Evolutionary conservation across 2,888 invertebrate species (phyloP), one percentile per base, ranked within the genome.

Genomic region (Orthosia incerta): DNA sequence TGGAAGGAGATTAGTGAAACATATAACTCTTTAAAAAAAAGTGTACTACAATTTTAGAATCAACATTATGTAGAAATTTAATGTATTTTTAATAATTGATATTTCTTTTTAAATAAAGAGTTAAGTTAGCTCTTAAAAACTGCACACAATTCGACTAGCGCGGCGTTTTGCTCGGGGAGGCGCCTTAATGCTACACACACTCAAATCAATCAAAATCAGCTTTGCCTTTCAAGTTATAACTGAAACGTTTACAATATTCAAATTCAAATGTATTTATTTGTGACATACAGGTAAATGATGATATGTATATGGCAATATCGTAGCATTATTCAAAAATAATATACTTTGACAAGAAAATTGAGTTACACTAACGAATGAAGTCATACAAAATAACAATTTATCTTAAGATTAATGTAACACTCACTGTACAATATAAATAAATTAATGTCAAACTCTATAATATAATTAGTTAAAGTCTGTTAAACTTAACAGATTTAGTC

Each of bases 181-280:
- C n/a, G n/a, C n/a, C n/a, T n/a, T 2, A 20, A 13, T 3, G 3
- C 16, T 55, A 51, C 13, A 55, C 26, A 45, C 18, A 61, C 15
- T 46, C 46, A 16, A 78, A 79, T 63, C 62, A 59, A 76, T 79
- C 79, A 79, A 78, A 74, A 12, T 16, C 11, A 39, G 7, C 3
- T 12, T 4, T 20, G 20, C 18, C 16, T 31, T 26, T 39, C 18
- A 59, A 79, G 20, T 76, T 59, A 45, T 26, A 53, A 76, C 50
- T 59, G 20, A 72, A 59, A 53, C 18, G 3, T 45, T 31, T n/a
- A 39, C 31, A 62, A 70, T 39, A 39, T 39, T 39, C 39, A 39
- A 39, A 39, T 39, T 39, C 39, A 39, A 39, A 9, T 39, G 9
- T 39, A 39, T 39, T 39, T 39, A 39, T 39, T 39, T 39, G 0